phyloP scores from a whole-genome alignment of 30 jellyfish, hydroid and myxozoan species.

The Mastigias papua region DNA sequence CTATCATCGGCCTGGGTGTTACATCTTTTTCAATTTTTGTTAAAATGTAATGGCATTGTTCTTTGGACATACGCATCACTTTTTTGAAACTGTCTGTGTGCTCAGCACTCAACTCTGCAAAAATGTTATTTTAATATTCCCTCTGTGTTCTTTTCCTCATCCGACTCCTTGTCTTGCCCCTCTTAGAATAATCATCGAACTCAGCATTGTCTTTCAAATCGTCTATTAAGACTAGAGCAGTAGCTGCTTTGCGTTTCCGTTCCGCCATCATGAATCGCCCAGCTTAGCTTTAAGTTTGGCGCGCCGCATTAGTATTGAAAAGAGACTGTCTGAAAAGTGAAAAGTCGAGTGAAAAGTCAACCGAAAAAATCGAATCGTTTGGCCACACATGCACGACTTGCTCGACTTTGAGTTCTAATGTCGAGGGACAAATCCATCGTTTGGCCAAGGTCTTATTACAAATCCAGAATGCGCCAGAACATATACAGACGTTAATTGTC shows the following conservation, averaged over 20 bases:
- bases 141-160: conserved; percentile 19
- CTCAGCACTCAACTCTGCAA: conserved; percentile 53
- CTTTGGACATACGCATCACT: conserved; percentile 32
- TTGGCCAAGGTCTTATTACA: neutral
- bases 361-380: neutral
- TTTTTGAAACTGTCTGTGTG: conserved; percentile 40
- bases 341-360: conserved; percentile 9
- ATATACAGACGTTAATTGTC: no score
- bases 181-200: neutral
- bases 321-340: neutral
- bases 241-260: conserved; percentile 16
- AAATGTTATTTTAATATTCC: conserved; percentile 42
- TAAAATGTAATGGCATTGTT: no score
- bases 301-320: conserved; percentile 3
- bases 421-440: neutral
- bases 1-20: conserved; percentile 4
- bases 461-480: no score
- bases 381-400: neutral
- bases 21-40: conserved; percentile 1
- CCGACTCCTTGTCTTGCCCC: conserved; percentile 40
- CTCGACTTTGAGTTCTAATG: neutral
- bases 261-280: no score
- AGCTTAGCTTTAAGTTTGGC: conserved; percentile 14
- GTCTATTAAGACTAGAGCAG: neutral
- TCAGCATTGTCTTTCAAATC: conserved; percentile 17